phyloP scores from a whole-genome alignment of 2,113 vertebrate genomes.

The Silurus glanis region DNA sequence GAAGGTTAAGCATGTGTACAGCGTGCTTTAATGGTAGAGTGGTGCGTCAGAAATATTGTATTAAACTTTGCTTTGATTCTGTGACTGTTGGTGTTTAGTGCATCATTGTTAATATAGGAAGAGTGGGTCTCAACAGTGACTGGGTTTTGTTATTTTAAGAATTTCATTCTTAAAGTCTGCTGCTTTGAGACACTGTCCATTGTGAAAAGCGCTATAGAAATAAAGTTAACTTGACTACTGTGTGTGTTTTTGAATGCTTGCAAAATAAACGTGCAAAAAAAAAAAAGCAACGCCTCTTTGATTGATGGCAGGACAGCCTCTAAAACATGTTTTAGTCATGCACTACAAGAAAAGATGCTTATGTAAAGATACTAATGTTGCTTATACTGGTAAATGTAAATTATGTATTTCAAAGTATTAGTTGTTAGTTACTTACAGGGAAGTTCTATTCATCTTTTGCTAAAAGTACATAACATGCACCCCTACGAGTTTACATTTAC shows the following conservation, averaged over 20 bases:
- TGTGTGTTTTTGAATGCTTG: not conserved
- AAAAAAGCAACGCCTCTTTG: not conserved
- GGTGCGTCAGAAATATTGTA: conserved; percentile 57
- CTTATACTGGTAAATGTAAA: not conserved
- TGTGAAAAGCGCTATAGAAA: too few relatives aligned
- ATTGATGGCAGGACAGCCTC: not conserved
- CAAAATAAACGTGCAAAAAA: not conserved
- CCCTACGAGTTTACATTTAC: not conserved
- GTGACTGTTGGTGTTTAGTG: conserved; percentile 43
- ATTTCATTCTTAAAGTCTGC: too few relatives aligned
- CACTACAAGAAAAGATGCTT: not conserved
- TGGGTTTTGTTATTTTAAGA: conserved; percentile 30
- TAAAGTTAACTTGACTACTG: too few relatives aligned
- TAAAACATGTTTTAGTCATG: not conserved
- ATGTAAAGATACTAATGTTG: not conserved
- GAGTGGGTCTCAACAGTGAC: conserved; percentile 23
- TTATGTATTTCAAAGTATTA: not conserved
- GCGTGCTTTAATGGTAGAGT: conserved; percentile 1
- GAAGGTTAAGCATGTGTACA: conserved; percentile 52
- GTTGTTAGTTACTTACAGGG: not conserved
- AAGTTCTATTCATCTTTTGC: not conserved
- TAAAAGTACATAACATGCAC: not conserved
- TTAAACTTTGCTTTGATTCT: conserved; percentile 59
- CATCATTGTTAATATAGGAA: conserved; percentile 33
- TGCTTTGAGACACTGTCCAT: too few relatives aligned